These are phyloP conservation scores for Catotricha subobsoleta DNA, from an alignment of 2,888 invertebrate genomes.

Conservation along the genomic window DNA sequence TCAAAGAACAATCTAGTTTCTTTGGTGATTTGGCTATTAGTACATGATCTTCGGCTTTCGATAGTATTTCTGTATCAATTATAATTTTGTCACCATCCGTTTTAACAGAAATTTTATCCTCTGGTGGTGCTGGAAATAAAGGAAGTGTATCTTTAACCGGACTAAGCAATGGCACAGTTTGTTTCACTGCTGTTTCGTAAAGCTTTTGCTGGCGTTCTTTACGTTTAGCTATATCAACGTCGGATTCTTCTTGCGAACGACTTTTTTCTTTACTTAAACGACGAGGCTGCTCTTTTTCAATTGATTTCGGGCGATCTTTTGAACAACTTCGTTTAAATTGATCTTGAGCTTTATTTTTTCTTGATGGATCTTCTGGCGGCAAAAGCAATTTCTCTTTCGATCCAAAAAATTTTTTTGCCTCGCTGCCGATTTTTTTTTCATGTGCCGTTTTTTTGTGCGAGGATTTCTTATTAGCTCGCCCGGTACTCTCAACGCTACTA, in stretches of 20 bases:
- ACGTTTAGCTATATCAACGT: constrained; percentile 47
- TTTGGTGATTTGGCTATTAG: constrained; percentile 58
- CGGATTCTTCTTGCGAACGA: constrained; percentile 54
- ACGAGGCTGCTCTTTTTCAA: constrained; percentile 37
- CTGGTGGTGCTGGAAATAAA: constrained; percentile 51
- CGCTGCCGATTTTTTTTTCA: no score
- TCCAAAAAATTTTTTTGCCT: no score
- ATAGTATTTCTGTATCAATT: constrained; percentile 53
- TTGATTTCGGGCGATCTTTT: constrained; percentile 49
- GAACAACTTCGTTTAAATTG: constrained; percentile 26
- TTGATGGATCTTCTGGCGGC: constrained; percentile 23
- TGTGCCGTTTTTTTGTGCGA: not conserved
- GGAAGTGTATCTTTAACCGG: constrained; percentile 55
- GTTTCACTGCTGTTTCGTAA: constrained; percentile 56
- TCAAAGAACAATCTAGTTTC: constrained; percentile 42
- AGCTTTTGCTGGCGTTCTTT: constrained; percentile 58
- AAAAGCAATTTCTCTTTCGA: constrained; percentile 5
- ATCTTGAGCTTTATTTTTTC: constrained; percentile 28
- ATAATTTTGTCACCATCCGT: constrained; percentile 52
- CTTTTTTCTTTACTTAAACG: constrained; percentile 37
- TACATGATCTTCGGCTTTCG: constrained; percentile 57
- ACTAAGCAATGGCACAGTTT: constrained; percentile 47
- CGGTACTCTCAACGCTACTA: constrained; percentile 27
- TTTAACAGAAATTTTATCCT: constrained; percentile 53
- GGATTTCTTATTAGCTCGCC: constrained; percentile 13